Evolutionary conservation across 2,797 vertebrate genomes (phyloP), one percentile per base, ranked within the genome.

Genomic region (Micromesistius poutassou): DNA sequence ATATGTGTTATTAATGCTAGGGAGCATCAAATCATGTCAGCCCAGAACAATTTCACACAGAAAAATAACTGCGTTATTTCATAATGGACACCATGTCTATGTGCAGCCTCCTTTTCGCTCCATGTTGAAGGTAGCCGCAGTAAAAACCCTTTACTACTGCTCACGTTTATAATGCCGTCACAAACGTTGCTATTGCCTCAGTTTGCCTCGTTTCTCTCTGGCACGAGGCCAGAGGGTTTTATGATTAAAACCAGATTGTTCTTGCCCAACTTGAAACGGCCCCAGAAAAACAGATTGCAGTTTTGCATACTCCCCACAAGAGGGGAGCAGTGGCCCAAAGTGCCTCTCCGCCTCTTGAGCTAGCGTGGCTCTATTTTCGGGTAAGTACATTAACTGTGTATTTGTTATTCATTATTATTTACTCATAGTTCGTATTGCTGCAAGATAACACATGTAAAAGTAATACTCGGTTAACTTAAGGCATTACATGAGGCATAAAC

Each of bases 201-300:
- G 90, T 85, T 92, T 87, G 83, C 87, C 83, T 93, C 85, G 83
- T 84, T 92, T 83, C 46, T 2, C 74, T 88, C 82, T 91, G 91
- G 91, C 91, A 81, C 33, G 74, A 79, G 88, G 86, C 92, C 91
- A 86, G 82, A 78, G 84, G 89, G 80, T 90, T 91, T 92, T 91
- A 92, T 95, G 93, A 95, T 95, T 92, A 91, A 94, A 94, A 91
- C 93, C 94, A 95, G 92, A 94, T 90, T 91, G 87, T 83, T 82
- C 90, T 92, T 90, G 88, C 86, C 86, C 88, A 90, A 89, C 85
- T 84, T 62, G 0, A 28, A 79, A 35, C 83, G 77, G 81, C 78
- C 62, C n/a, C 12, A 87, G 87, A 92, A 93, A 94, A 93, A 92
- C 85, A 92, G 81, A 85, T 85, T 90, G 94, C 87, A 89, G 86